phyloP scores from a whole-genome alignment of 2,797 vertebrate genomes.

The Fundulus diaphanus region DNA sequence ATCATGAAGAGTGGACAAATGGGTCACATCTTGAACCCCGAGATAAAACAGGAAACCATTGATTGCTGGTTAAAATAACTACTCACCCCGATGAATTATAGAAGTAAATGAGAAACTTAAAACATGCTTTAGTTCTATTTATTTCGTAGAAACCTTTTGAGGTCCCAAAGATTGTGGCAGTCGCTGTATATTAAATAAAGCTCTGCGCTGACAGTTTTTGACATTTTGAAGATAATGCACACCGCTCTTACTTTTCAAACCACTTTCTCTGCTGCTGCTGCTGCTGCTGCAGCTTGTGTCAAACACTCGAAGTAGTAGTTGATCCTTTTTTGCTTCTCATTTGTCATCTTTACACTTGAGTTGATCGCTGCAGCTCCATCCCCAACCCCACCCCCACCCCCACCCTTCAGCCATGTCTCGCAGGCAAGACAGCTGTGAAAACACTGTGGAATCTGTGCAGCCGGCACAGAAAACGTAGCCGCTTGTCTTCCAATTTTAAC shows the following conservation, averaged over 20 bases:
- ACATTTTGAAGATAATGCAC: constrained; percentile 31
- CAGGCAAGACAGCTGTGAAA: constrained; percentile 80
- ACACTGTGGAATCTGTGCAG: constrained; percentile 73
- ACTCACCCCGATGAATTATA: not conserved
- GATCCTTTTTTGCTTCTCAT: constrained; percentile 67
- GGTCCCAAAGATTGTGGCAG: not conserved
- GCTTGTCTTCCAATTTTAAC: constrained; percentile 72
- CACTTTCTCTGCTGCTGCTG: constrained; percentile 8
- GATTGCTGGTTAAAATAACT: not conserved
- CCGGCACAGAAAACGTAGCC: constrained; percentile 45
- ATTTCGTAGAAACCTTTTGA: not conserved
- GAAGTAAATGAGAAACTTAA: not conserved
- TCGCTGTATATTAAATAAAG: not conserved
- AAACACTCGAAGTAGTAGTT: constrained; percentile 57
- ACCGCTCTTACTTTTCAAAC: constrained; percentile 44
- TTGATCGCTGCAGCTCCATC: constrained; percentile 54
- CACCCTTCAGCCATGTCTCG: constrained; percentile 59
- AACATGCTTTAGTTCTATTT: not conserved
- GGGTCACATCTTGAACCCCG: not conserved
- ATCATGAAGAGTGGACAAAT: not conserved
- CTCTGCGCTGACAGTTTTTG: constrained; percentile 13
- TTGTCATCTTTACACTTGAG: constrained; percentile 75
- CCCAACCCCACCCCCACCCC: not conserved
- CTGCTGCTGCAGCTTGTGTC: constrained; percentile 37
- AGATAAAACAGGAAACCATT: not conserved